Conservation (phyloP, 2,888 invertebrate species). For the Troides oblongomaculatus region DNA sequence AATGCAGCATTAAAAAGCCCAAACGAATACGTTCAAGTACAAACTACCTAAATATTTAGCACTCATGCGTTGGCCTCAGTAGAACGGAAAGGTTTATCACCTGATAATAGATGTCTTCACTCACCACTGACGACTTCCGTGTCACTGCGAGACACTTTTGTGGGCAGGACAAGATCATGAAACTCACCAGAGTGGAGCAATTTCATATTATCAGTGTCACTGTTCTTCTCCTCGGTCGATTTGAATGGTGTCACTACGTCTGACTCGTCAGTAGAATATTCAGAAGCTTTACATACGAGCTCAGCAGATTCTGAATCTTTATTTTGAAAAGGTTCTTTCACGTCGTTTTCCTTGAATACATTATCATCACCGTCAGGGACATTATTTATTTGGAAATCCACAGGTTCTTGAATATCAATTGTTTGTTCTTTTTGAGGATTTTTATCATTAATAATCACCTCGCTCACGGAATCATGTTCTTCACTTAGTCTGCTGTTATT, state of each 20-base stretch:
- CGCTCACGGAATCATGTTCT: slow-evolving; percentile 59
- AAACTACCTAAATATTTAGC: slow-evolving; percentile 55
- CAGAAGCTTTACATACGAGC: slow-evolving; percentile 25
- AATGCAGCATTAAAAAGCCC: slow-evolving; percentile 9
- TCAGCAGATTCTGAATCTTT: background rate
- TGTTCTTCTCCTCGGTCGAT: slow-evolving; percentile 36
- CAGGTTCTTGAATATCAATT: slow-evolving; percentile 8
- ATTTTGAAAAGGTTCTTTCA: background rate
- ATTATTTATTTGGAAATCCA: background rate
- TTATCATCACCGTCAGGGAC: background rate
- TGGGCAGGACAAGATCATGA: slow-evolving; percentile 74
- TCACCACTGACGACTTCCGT: slow-evolving; percentile 76
- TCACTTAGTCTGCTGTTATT: slow-evolving; percentile 73
- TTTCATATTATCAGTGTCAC: slow-evolving; percentile 40
- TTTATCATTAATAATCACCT: slow-evolving; percentile 33
- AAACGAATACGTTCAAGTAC: slow-evolving; percentile 31
- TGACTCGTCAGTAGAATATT: slow-evolving; percentile 60
- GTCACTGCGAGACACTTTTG: slow-evolving; percentile 66
- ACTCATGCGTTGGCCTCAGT: slow-evolving; percentile 71
- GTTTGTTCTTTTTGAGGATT: slow-evolving; percentile 32
- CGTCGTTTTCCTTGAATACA: background rate
- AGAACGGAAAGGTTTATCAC: slow-evolving; percentile 74
- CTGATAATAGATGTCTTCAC: slow-evolving; percentile 79
- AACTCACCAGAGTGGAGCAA: slow-evolving; percentile 77
- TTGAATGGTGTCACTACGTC: slow-evolving; percentile 65